Percentiles rank a stretch among this genome's conserved stretches.
Evolutionary conservation across 64 coral and sea anemone species (phyloP).

Genomic region (Pachyseris speciosa): DNA sequence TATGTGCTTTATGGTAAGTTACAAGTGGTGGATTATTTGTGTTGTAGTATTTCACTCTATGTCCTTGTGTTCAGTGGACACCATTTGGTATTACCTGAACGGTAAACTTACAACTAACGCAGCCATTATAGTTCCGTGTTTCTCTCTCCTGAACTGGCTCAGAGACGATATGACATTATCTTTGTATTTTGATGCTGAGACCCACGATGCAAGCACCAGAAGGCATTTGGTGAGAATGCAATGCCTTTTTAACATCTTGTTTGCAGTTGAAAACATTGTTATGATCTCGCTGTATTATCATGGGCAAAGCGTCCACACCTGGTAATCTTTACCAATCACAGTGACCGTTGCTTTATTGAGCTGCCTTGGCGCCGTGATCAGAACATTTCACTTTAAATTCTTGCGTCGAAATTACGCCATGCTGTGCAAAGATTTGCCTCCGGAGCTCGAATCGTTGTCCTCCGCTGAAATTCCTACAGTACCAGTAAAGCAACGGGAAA

Average conservation of each 20-base stretch:
- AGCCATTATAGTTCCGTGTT: neutral
- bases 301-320: too few relatives aligned
- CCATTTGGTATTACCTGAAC: neutral
- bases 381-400: too few relatives aligned
- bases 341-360: too few relatives aligned
- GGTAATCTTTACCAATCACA: too few relatives aligned
- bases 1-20: constrained; percentile 30
- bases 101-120: neutral
- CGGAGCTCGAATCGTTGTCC: too few relatives aligned
- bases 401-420: too few relatives aligned
- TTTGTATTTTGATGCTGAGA: neutral
- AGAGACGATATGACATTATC: neutral
- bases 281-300: neutral
- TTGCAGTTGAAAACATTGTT: neutral
- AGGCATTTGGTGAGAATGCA: neutral
- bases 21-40: constrained; percentile 40
- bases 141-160: neutral
- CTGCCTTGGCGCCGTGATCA: too few relatives aligned
- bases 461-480: too few relatives aligned
- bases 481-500: too few relatives aligned
- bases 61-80: neutral
- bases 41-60: neutral
- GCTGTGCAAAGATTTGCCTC: too few relatives aligned
- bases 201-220: neutral
- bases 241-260: neutral